Conservation (phyloP, 1,140 invertebrate species). For the Odontomachus brunneus region DNA sequence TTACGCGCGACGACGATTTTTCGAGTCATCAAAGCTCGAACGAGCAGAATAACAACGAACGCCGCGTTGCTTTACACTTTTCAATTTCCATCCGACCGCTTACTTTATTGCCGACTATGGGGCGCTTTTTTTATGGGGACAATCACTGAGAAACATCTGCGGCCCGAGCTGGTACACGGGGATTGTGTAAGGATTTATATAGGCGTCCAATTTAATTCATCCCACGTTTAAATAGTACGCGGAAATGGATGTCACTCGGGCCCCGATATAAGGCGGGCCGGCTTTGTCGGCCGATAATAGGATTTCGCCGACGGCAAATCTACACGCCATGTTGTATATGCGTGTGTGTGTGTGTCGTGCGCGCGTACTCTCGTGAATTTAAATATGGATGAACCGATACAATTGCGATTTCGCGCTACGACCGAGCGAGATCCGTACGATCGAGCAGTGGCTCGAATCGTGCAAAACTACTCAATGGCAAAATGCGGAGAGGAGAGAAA, state of each 20-base stretch:
- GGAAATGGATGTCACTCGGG: constrained; percentile 70
- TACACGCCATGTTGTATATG: constrained; percentile 26
- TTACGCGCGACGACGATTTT: constrained; percentile 3
- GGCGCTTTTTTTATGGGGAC: constrained; percentile 73
- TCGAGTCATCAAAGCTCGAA: constrained; percentile 27
- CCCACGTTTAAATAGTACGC: constrained; percentile 67
- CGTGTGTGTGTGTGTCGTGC: too few relatives aligned
- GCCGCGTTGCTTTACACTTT: constrained; percentile 69
- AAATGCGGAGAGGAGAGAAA: not conserved
- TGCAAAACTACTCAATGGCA: not conserved
- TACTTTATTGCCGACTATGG: constrained; percentile 63
- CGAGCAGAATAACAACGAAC: constrained; percentile 26
- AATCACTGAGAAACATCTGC: constrained; percentile 74
- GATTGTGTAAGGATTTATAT: constrained; percentile 69
- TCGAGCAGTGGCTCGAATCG: not conserved
- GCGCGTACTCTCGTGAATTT: constrained; percentile 33
- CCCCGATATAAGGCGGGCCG: constrained; percentile 62
- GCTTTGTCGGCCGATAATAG: constrained; percentile 69
- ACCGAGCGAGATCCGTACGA: constrained; percentile 2
- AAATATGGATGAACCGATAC: constrained; percentile 57
- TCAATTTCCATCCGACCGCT: constrained; percentile 68
- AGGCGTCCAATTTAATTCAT: constrained; percentile 66
- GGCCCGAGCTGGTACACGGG: constrained; percentile 33
- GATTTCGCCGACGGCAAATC: constrained; percentile 65
- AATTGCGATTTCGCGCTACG: constrained; percentile 30